These are phyloP conservation scores for Parnassius glacialis DNA, from an alignment of 2,888 invertebrate genomes.

Conservation along the genomic window DNA sequence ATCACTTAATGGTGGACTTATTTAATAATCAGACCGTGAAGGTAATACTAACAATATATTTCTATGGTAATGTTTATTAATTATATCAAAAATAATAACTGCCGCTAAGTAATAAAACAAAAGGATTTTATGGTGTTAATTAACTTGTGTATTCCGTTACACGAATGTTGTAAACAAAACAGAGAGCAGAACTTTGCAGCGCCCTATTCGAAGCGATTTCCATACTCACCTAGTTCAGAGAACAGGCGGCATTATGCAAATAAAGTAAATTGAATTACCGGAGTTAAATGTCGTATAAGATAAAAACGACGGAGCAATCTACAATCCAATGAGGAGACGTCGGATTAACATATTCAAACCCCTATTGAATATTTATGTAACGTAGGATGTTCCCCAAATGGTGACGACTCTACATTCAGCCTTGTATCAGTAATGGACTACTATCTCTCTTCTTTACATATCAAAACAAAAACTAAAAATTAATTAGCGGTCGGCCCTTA, in stretches of 20 bases:
- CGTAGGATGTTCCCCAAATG: conserved; percentile 47
- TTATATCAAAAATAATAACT: too few species aligned
- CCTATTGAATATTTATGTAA: conserved; percentile 79
- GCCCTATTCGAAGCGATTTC: conserved; percentile 52
- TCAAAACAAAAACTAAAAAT: conserved; percentile 62
- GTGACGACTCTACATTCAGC: conserved; percentile 57
- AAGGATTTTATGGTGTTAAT: neutral
- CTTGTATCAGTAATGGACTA: conserved; percentile 72
- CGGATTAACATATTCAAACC: conserved; percentile 78
- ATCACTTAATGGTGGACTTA: too few species aligned
- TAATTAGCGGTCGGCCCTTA: conserved; percentile 49
- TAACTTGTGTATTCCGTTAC: too few species aligned
- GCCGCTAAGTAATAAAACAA: too few species aligned
- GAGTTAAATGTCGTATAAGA: conserved; percentile 81
- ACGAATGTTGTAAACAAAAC: conserved; percentile 16
- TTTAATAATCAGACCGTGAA: too few species aligned
- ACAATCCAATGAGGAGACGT: conserved; percentile 77
- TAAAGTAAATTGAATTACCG: conserved; percentile 80
- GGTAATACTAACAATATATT: too few species aligned
- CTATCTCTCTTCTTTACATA: conserved; percentile 61
- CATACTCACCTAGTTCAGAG: conserved; percentile 77
- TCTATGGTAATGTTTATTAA: too few species aligned
- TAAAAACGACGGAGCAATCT: conserved; percentile 80
- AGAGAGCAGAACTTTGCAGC: conserved; percentile 32
- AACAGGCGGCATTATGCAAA: conserved; percentile 76